Evolutionary conservation across 2,797 vertebrate genomes (phyloP), one percentile per base, ranked within the genome.

Genomic region (Dicrostonyx torquatus): DNA sequence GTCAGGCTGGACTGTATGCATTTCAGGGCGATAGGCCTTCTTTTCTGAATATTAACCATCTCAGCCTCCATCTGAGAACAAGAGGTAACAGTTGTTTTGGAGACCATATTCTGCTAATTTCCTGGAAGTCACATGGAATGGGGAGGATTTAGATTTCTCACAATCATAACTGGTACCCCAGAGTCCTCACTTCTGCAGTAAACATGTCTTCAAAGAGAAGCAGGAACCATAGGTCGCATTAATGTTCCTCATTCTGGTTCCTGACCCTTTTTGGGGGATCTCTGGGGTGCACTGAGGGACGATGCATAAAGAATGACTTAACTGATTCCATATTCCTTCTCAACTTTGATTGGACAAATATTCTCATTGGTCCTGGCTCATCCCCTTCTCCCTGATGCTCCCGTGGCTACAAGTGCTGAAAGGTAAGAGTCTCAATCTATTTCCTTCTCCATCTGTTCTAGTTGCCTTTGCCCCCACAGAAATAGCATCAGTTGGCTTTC

Each of bases 361-460:
- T 62, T 45, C 9, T 15, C 55, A 1, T 0, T 31, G 0, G 50
- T 60, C 58, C 20, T 29, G n/a, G 1, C 45, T 0, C 68, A 53
- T 24, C 43, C 17, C 9, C 72, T 43, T 29, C 60, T 55, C 45
- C 75, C 90, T 4, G 43, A 50, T 64, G 60, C 7, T 13, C 26
- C 12, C 2, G 0, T 8, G 14, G 2, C 53, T 0, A 26, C 85
- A n/a, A 96, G 96, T 94, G 79, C 87, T 96, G 70, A 96, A 96
- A 96, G 96, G 96, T 96, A 82, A 94, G 78, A 14, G 20, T 80
- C 45, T 55, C 31, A 15, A 8, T 10, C 22, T 26, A 0, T 0
- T 53, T 34, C 29, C 66, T 76, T 72, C 72, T 40, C 73, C 29
- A 62, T 68, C 3, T 0, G 2, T 31, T n/a, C 75, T 9, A 8